These are phyloP conservation scores for Philaethria dido DNA, from an alignment of 2,888 invertebrate species.

Conservation along the genomic window DNA sequence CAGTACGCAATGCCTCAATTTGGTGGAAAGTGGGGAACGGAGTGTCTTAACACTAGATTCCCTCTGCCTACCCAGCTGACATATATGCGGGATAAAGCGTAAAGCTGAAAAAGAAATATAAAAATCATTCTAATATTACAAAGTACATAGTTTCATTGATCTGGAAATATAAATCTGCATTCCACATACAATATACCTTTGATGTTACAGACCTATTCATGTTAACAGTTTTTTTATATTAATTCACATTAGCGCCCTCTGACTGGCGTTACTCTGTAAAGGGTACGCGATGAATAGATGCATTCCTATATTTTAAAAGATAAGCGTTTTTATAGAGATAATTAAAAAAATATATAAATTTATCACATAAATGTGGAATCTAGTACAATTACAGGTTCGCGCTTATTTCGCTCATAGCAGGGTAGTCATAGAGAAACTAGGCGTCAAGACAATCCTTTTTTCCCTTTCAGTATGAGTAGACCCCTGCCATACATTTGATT, in stretches of 20 bases:
- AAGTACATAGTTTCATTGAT: slow-evolving; percentile 4
- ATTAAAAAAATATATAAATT: too few relatives aligned
- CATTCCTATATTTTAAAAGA: slow-evolving; percentile 31
- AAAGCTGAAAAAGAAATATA: not conserved
- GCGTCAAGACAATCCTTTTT: too few relatives aligned
- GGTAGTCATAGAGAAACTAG: too few relatives aligned
- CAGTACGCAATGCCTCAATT: too few relatives aligned
- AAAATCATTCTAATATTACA: not conserved
- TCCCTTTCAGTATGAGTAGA: too few relatives aligned
- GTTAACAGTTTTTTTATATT: slow-evolving; percentile 39
- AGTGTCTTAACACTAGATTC: not conserved
- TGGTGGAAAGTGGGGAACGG: too few relatives aligned
- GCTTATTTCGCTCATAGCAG: too few relatives aligned
- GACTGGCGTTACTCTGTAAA: slow-evolving; percentile 36
- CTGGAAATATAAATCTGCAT: not conserved
- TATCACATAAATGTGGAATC: too few relatives aligned
- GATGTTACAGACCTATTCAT: slow-evolving; percentile 22
- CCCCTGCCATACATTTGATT: too few relatives aligned
- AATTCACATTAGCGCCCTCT: slow-evolving; percentile 40
- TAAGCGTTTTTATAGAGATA: not conserved
- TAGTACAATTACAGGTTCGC: too few relatives aligned
- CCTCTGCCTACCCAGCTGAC: not conserved
- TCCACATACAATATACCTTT: slow-evolving; percentile 21
- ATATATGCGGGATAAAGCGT: too few relatives aligned
- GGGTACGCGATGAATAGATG: slow-evolving; percentile 41